Conservation (phyloP, 2,113 vertebrate species). For the Tichodroma muraria region DNA sequence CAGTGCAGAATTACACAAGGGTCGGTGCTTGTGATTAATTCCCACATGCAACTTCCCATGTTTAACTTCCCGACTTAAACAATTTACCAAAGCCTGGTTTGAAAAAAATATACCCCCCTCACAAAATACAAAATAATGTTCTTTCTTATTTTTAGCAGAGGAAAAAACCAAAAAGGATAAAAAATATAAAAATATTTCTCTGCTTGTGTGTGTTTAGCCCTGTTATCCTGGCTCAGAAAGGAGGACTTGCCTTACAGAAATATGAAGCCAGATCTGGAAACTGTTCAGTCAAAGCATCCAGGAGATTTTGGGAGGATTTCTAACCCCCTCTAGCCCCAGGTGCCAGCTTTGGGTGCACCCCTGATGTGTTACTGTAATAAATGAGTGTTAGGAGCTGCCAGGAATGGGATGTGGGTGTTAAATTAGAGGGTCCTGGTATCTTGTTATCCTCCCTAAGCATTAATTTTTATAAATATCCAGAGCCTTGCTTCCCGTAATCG, state of each 20-base stretch:
- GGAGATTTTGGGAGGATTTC: background rate
- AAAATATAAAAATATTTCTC: background rate
- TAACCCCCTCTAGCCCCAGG: background rate
- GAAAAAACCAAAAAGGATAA: background rate
- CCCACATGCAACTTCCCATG: background rate
- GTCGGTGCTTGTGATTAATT: background rate
- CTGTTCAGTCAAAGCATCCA: background rate
- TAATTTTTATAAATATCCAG: slow-evolving; percentile 27
- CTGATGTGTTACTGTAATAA: background rate
- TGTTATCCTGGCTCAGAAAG: background rate
- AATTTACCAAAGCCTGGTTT: background rate
- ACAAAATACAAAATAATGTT: background rate
- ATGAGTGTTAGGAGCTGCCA: background rate
- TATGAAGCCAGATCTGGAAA: background rate
- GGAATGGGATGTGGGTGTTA: background rate
- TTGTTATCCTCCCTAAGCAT: background rate
- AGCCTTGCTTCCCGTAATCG: background rate
- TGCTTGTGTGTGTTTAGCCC: background rate
- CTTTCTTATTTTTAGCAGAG: background rate
- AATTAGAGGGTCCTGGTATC: background rate
- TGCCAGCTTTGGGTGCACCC: background rate
- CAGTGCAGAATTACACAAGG: background rate
- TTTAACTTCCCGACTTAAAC: too few species aligned
- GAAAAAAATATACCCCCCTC: fast-evolving
- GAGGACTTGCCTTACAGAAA: background rate